Base-by-base conservation (phyloP, 2,797 vertebrate species). In the Momotus momota region DNA sequence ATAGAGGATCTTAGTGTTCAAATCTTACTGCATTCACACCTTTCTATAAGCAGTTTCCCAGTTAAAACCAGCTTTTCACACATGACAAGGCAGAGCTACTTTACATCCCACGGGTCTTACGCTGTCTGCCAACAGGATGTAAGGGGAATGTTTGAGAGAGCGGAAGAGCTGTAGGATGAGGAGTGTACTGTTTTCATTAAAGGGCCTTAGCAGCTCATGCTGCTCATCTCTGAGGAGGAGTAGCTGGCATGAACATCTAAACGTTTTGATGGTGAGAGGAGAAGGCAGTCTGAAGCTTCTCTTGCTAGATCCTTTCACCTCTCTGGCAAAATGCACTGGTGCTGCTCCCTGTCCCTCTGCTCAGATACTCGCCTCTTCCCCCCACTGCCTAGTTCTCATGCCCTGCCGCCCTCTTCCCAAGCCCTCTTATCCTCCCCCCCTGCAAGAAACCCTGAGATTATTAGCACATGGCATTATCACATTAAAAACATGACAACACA, bases 21-120 rank as follows among this genome's bases (percentile, higher is more conserved):
- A 33, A 35, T 64, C 66, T 43, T n/a, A 60, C 2, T 16, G 4
- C 25, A 13, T 43, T 85, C 75, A 66, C 80, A 43, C 57, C 23
- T 73, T 41, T 45, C 72, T 38, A 2, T 54, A 48, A 58, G 54
- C 40, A 3, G 3, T 65, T 73, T 82, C 72, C 88, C 65, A 29
- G 22, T 40, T 65, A 18, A 73, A 55, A 57, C 46, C 69, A 77
- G 67, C 41, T 92, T 90, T 81, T 84, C 79, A 90, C 67, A 71
- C 66, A 80, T 14, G 27, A 61, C 45, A 48, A 87, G 38, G 41
- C 45, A 77, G 67, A 88, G 64, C 43, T 85, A 3, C 49, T 72
- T 77, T 13, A 29, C 46, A n/a, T 81, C 80, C 72, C 55, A 40
- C 64, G 1, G 45, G 64, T 65, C 82, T 91, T 65, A 46, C 4